Evolutionary conservation across 2,888 invertebrate genomes (phyloP), one percentile per base, ranked within the genome.

Genomic region (Ryuthela nishihirai): DNA sequence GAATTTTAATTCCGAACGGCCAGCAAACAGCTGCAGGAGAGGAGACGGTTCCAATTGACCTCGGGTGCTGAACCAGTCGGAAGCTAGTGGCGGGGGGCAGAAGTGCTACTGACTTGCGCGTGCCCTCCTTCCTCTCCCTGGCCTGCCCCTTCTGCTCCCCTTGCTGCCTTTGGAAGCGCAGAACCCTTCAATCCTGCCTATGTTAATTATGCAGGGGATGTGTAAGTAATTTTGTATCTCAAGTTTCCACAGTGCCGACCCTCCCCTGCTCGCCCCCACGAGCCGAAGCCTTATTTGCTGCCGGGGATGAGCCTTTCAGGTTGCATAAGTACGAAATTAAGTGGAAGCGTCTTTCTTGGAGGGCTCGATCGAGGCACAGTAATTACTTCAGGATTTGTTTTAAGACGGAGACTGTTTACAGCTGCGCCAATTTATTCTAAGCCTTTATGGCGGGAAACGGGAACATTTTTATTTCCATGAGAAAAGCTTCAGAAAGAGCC

Each of bases 331-430:
- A 53, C 59, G 53, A 59, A 53, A 59, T 59, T 50, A 58, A 58
- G 58, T 58, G 52, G 44, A 53, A 53, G 53, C 47, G 50, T 38
- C 39, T 15, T 38, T 35, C 54, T 42, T 38, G 41, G 26, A 34
- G 47, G 47, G 50, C 47, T 59, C 47, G 59, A 59, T 59, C 53
- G 53, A 34, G 52, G 52, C 38, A 29, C 35, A 36, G 58, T 59
- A 59, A 59, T 59, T 59, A 59, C 59, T 59, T 59, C 44, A 48
- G 53, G 59, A 59, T 59, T 59, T 59, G 59, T 59, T 59, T 59
- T 59, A 53, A 59, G 59, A 53, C 38, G 36, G 44, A 36, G 48
- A 56, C 58, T 58, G 43, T 58, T 58, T 58, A 58, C 58, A 47
- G 47, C 52, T 43, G 52, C 44, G 50, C 56, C 56, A 52, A 58